Evolutionary conservation across 1,140 invertebrate genomes (phyloP).

Genomic region (Ostrea denselamellosa): DNA sequence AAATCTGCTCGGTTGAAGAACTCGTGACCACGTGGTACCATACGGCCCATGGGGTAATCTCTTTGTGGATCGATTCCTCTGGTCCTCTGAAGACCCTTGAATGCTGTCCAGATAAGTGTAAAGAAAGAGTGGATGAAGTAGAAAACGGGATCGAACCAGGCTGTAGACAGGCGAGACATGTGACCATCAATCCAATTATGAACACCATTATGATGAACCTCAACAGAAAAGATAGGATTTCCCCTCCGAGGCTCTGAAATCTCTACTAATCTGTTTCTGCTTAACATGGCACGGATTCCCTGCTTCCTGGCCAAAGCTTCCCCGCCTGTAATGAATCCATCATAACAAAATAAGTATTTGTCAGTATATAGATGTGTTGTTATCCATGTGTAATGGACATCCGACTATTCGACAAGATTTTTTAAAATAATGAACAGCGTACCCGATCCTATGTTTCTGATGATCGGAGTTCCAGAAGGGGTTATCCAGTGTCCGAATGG

Average conservation of each 20-base stretch:
- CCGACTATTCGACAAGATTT: background rate
- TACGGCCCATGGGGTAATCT: background rate
- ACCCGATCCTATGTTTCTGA: constrained; percentile 51
- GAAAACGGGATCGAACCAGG: constrained; percentile 63
- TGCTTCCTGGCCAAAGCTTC: constrained; percentile 28
- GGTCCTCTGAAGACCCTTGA: constrained; percentile 56
- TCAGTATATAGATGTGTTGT: background rate
- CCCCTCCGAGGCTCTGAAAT: constrained; percentile 56
- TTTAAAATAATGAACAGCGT: background rate
- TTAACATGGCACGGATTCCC: constrained; percentile 51
- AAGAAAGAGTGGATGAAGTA: constrained; percentile 75
- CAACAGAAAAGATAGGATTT: constrained; percentile 37
- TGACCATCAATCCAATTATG: constrained; percentile 62
- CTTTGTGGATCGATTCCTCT: background rate
- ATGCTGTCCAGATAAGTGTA: constrained; percentile 77
- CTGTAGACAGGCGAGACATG: constrained; percentile 53
- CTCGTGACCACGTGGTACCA: constrained; percentile 26
- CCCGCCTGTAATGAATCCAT: background rate
- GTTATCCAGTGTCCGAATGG: constrained; percentile 70
- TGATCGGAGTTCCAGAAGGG: constrained; percentile 51
- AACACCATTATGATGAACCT: constrained; percentile 56
- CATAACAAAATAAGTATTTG: background rate
- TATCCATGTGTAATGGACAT: too few species aligned
- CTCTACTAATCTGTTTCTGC: constrained; percentile 40
- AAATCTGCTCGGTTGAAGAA: constrained; percentile 2